Conservation (phyloP, 2,888 invertebrate genomes). For the Phyllotreta striolata region DNA sequence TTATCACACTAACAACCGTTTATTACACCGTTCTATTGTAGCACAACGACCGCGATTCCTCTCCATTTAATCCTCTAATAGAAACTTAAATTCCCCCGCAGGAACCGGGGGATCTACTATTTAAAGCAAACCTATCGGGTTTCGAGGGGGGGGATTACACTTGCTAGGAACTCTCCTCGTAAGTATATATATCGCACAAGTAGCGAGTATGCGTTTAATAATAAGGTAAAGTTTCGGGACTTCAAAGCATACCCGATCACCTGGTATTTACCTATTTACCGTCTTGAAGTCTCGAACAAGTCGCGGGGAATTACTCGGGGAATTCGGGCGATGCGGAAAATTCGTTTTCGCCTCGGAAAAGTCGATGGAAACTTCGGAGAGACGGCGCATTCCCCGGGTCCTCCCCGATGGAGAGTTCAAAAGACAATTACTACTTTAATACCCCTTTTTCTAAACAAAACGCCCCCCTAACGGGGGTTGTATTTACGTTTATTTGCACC, state of each 20-base stretch:
- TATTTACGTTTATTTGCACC: too few relatives aligned
- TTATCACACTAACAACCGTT: too few relatives aligned
- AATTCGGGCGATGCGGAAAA: conserved; percentile 28
- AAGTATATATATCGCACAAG: too few relatives aligned
- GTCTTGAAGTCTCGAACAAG: conserved; percentile 39
- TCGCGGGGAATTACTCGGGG: conserved; percentile 31
- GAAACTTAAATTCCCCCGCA: too few relatives aligned
- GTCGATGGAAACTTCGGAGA: conserved; percentile 27
- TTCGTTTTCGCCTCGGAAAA: conserved; percentile 28
- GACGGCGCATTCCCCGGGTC: conserved; percentile 15
- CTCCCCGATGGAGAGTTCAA: conserved; percentile 1
- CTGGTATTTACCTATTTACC: conserved; percentile 42
- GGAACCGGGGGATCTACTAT: neutral
- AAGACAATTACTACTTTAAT: too few relatives aligned
- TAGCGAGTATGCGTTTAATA: conserved; percentile 38
- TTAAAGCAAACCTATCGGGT: conserved; percentile 16
- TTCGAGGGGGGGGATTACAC: too few relatives aligned
- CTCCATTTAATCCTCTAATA: too few relatives aligned
- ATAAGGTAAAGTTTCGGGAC: too few relatives aligned
- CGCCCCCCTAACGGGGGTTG: too few relatives aligned
- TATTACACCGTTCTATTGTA: conserved; percentile 16
- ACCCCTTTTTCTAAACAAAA: too few relatives aligned
- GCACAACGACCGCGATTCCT: neutral
- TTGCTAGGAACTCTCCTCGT: too few relatives aligned
- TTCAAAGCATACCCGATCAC: conserved; percentile 43